Percentiles rank a stretch among this genome's conserved stretches.
These are phyloP conservation scores for Eulacestoma nigropectus DNA, from an alignment of 2,113 vertebrate genomes.

Conservation along the genomic window DNA sequence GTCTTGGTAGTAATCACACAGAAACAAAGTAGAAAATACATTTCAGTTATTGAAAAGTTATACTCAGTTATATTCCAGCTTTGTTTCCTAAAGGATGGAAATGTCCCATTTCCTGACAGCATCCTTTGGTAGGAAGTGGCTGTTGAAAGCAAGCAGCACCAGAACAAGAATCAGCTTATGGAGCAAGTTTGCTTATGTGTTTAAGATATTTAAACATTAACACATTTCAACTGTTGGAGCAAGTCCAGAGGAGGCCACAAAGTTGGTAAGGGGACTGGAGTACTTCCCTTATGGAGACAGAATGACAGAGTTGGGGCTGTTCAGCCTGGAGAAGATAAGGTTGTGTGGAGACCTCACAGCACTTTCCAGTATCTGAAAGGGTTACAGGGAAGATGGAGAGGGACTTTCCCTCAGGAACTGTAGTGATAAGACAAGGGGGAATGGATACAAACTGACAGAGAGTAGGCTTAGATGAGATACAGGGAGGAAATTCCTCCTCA, in stretches of 20 bases:
- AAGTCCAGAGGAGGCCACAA: not conserved
- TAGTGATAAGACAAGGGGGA: not conserved
- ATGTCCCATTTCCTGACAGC: not conserved
- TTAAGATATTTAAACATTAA: not conserved
- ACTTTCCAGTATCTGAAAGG: not conserved
- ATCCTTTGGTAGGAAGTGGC: not conserved
- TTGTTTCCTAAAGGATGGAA: not conserved
- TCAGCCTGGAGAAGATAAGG: not conserved
- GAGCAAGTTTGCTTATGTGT: not conserved
- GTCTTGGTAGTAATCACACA: fast-evolving
- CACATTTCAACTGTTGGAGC: not conserved
- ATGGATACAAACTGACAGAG: not conserved
- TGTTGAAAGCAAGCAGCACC: not conserved
- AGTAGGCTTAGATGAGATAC: not conserved
- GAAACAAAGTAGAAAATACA: not conserved
- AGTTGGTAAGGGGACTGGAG: not conserved
- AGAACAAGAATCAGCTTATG: not conserved
- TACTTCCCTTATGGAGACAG: not conserved
- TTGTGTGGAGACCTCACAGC: not conserved
- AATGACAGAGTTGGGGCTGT: not conserved
- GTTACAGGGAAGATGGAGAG: not conserved
- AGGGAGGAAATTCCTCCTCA: not conserved
- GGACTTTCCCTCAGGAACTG: not conserved
- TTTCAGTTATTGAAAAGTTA: not conserved
- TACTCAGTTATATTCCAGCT: not conserved